Evolutionary conservation across 1,140 invertebrate genomes (phyloP), one percentile per base, ranked within the genome.

Genomic region (Lanistes nyassanus): DNA sequence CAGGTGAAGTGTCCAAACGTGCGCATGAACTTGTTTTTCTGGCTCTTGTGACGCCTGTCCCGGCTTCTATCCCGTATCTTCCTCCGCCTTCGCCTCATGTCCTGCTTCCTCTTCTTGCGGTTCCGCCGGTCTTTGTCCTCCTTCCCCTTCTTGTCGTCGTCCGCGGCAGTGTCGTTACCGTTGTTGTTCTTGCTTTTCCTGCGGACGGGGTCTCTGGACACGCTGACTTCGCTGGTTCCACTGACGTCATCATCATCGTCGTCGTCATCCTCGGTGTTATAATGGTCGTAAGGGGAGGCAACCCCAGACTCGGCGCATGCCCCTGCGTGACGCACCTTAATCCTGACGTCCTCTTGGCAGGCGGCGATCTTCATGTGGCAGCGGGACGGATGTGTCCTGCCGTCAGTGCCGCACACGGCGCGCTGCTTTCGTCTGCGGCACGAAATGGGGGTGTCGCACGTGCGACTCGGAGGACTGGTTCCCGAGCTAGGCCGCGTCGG

Each of bases 361-460:
- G 80, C 80, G 2, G 76, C 76, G 42, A 84, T 79, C 64, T 79
- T 66, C 78, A 84, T 79, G 64, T 83, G 83, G 67, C 84, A 86
- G 1, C 82, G 76, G 19, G 82, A 80, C 29, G 79, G 19, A 76
- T 83, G 84, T 19, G 81, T 83, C 29, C 69, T 77, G 11, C 73
- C 77, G 64, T 83, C 82, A 51, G 55, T 76, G 39, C 82, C 82
- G 71, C 82, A 83, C 19, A 83, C 70, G 55, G 37, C 31, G 16
- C 26, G 53, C 77, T 72, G 74, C 29, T 74, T 79, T 36, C 75
- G 69, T 53, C 76, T 68, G 37, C 75, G 36, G 37, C 72, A 37
- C n/a, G 37, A 53, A 36, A 34, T 64, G 34, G 66, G 47, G 34
- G n/a, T 51, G 39, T 60, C 67, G 69, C 76, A 76, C 26, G 53